These are phyloP conservation scores for Amblyopsis rosae DNA, from an alignment of 2,113 vertebrate genomes.

Conservation along the genomic window DNA sequence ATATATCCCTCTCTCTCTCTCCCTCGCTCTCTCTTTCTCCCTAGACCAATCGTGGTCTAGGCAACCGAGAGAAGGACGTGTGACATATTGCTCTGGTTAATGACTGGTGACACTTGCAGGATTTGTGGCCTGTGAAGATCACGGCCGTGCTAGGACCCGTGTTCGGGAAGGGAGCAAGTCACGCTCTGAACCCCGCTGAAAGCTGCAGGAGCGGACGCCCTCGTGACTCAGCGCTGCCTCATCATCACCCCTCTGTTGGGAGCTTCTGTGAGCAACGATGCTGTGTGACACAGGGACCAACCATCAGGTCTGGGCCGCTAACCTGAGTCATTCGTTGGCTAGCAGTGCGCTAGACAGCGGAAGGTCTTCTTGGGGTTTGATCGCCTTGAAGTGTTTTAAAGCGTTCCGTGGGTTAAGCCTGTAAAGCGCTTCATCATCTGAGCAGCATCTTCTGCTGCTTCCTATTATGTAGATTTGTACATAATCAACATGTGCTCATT, in stretches of 20 bases:
- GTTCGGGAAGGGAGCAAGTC: conserved; percentile 60
- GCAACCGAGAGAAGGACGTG: conserved; percentile 40
- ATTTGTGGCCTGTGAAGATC: conserved; percentile 73
- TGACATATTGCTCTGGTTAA: conserved; percentile 74
- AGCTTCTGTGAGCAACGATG: conserved; percentile 43
- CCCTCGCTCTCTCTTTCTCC: not conserved
- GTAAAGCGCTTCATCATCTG: not conserved
- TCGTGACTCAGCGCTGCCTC: conserved; percentile 73
- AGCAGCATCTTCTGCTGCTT: conserved; percentile 11
- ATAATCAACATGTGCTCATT: conserved; percentile 15
- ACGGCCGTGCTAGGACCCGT: conserved; percentile 55
- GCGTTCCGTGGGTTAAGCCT: too few relatives aligned
- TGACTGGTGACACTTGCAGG: conserved; percentile 69
- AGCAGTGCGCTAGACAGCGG: not conserved
- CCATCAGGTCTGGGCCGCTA: conserved; percentile 44
- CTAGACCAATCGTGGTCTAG: not conserved
- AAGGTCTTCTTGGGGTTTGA: too few relatives aligned
- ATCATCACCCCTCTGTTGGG: conserved; percentile 46
- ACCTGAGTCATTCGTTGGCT: conserved; percentile 34
- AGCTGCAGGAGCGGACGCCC: conserved; percentile 51
- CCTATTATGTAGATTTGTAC: not conserved
- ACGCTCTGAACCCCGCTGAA: conserved; percentile 56
- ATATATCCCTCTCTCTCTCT: not conserved
- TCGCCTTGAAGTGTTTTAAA: too few relatives aligned
- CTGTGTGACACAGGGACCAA: conserved; percentile 47